These are phyloP conservation scores for Drosophila greeni DNA, from an alignment of 2,888 invertebrate genomes.

Conservation along the genomic window DNA sequence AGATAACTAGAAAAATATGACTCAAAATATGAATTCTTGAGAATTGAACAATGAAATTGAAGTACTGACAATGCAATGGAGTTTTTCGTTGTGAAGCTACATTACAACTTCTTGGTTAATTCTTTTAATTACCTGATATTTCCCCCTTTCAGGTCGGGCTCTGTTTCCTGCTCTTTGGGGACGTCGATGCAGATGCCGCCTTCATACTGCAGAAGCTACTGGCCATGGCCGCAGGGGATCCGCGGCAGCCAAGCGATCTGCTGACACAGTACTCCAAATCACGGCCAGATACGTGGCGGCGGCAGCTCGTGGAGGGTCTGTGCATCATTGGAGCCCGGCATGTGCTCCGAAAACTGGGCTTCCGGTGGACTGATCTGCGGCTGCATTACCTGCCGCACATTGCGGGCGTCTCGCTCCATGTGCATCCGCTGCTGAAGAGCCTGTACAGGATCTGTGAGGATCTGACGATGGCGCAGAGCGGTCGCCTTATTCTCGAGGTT, in stretches of 20 bases:
- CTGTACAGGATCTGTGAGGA: constrained; percentile 79
- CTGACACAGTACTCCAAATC: constrained; percentile 70
- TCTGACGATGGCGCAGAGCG: constrained; percentile 72
- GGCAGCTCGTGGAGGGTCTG: constrained; percentile 80
- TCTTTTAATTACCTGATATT: not conserved
- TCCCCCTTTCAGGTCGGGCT: constrained; percentile 66
- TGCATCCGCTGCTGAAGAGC: constrained; percentile 79
- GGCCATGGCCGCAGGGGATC: constrained; percentile 41
- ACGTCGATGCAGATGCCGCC: constrained; percentile 60
- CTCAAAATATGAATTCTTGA: no score
- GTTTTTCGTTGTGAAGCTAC: no score
- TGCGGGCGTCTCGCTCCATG: constrained; percentile 71
- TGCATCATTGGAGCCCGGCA: constrained; percentile 78
- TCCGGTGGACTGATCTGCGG: constrained; percentile 66
- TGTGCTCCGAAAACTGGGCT: constrained; percentile 78
- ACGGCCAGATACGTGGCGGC: constrained; percentile 77
- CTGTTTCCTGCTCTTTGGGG: constrained; percentile 74
- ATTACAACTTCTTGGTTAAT: not conserved
- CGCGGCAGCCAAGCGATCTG: constrained; percentile 44
- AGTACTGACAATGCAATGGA: no score
- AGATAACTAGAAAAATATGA: no score
- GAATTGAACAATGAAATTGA: no score
- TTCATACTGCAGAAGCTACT: constrained; percentile 74
- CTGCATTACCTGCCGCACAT: constrained; percentile 76
- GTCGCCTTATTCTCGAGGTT: constrained; percentile 59